These are phyloP conservation scores for Xenopus petersii DNA, from an alignment of 2,797 vertebrate genomes.

Conservation along the genomic window DNA sequence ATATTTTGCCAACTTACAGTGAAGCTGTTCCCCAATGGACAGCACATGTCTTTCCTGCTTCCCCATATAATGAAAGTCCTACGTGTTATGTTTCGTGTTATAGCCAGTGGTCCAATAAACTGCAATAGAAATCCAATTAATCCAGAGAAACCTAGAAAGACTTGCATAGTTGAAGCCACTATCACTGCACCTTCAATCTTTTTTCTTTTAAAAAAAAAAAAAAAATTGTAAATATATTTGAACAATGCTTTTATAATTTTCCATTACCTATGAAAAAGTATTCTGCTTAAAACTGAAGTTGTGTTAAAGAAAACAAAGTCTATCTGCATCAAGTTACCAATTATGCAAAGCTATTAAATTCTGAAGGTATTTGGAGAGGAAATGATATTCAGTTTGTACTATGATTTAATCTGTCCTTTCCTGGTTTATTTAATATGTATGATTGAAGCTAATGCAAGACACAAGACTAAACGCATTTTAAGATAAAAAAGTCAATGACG, in stretches of 20 bases:
- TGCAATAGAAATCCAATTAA: conserved; percentile 70
- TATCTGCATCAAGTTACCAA: too few species aligned
- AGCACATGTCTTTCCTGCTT: conserved; percentile 76
- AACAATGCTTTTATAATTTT: too few species aligned
- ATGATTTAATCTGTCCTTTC: too few species aligned
- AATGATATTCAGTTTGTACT: too few species aligned
- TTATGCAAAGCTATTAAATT: too few species aligned
- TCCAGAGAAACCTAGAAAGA: conserved; percentile 69
- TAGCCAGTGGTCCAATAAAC: conserved; percentile 73
- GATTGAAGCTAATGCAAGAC: too few species aligned
- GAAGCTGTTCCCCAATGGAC: conserved; percentile 76
- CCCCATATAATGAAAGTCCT: conserved; percentile 72
- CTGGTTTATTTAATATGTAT: too few species aligned
- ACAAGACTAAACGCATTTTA: too few species aligned
- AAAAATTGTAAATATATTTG: neutral
- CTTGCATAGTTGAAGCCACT: conserved; percentile 69
- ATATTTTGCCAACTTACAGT: conserved; percentile 63
- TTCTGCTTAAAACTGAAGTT: neutral
- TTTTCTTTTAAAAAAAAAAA: neutral
- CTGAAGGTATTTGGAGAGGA: too few species aligned
- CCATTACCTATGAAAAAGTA: conserved; percentile 4
- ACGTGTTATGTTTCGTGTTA: conserved; percentile 75
- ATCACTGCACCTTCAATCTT: conserved; percentile 74
- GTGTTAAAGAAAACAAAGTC: too few species aligned
- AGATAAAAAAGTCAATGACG: too few species aligned